A percentile compares a stretch with the other conserved stretches of the same genome.
phyloP scores from a whole-genome alignment of 2,888 invertebrate genomes.

The Melieria crassipennis region DNA sequence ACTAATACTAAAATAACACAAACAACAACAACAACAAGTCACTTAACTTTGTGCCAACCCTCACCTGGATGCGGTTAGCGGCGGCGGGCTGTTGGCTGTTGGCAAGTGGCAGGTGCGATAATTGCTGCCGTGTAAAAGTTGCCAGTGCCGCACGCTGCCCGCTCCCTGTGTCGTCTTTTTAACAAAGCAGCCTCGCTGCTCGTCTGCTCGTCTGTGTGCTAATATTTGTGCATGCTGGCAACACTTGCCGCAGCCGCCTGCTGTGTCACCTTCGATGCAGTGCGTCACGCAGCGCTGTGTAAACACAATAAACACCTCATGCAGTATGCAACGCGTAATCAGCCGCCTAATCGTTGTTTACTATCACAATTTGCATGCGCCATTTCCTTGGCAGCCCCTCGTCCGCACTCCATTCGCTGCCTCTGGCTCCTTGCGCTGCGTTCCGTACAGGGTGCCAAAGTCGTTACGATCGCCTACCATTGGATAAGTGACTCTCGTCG shows the following conservation, averaged over 20 bases:
- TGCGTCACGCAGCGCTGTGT: conserved; percentile 41
- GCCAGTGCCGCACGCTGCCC: background rate
- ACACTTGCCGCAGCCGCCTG: conserved; percentile 7
- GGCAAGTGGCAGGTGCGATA: conserved; percentile 17
- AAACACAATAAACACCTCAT: conserved; percentile 61
- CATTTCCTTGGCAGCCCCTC: conserved; percentile 34
- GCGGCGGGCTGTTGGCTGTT: background rate
- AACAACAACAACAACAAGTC: too few species aligned
- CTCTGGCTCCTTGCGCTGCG: background rate
- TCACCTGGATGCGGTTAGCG: background rate
- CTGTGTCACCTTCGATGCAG: conserved; percentile 13
- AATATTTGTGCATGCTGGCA: conserved; percentile 4
- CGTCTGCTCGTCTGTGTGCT: background rate
- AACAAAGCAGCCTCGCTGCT: background rate
- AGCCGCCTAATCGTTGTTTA: conserved; percentile 66
- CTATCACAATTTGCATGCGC: conserved; percentile 62
- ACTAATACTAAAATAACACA: background rate
- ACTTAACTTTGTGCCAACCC: background rate
- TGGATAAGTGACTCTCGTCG: too few species aligned
- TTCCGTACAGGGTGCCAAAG: too few species aligned
- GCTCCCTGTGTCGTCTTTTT: background rate
- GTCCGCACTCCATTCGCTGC: background rate
- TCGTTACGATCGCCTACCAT: too few species aligned
- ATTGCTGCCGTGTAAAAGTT: conserved; percentile 15
- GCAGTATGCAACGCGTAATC: conserved; percentile 65